Percentiles rank a stretch among this genome's conserved stretches.
Conservation (phyloP, 1,140 invertebrate genomes). For the Nephila pilipes region DNA sequence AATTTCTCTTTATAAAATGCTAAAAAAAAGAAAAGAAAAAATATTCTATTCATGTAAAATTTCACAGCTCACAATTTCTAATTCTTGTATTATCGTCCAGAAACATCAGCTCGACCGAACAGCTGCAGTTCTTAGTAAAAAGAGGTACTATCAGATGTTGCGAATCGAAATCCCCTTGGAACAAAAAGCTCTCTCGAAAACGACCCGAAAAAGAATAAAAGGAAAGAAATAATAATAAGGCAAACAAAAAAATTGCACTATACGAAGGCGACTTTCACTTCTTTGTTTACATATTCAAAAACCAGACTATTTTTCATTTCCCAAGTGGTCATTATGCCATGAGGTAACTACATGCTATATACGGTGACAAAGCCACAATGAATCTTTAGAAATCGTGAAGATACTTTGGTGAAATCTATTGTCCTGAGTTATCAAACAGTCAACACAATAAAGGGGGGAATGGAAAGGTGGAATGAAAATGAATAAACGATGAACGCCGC, state of each 20-base stretch:
- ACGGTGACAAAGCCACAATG: slow-evolving; percentile 16
- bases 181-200: too few relatives aligned
- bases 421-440: background rate
- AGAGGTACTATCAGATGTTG: too few relatives aligned
- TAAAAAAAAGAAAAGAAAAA: too few relatives aligned
- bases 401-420: background rate
- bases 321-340: background rate
- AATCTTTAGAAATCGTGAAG: slow-evolving; percentile 33
- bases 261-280: background rate
- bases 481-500: background rate
- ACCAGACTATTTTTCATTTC: slow-evolving; percentile 13
- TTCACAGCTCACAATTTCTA: too few relatives aligned
- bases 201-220: background rate
- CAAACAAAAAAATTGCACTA: slow-evolving; percentile 2
- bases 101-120: too few relatives aligned
- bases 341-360: background rate
- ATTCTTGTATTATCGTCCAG: too few relatives aligned
- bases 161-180: too few relatives aligned
- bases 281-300: slow-evolving; percentile 22
- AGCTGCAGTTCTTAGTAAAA: too few relatives aligned
- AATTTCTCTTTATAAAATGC: too few relatives aligned
- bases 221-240: background rate
- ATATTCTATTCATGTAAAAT: too few relatives aligned
- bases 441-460: background rate
- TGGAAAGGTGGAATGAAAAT: background rate